phyloP scores from a whole-genome alignment of 1,140 invertebrate species.

The Diorhabda sublineata region DNA sequence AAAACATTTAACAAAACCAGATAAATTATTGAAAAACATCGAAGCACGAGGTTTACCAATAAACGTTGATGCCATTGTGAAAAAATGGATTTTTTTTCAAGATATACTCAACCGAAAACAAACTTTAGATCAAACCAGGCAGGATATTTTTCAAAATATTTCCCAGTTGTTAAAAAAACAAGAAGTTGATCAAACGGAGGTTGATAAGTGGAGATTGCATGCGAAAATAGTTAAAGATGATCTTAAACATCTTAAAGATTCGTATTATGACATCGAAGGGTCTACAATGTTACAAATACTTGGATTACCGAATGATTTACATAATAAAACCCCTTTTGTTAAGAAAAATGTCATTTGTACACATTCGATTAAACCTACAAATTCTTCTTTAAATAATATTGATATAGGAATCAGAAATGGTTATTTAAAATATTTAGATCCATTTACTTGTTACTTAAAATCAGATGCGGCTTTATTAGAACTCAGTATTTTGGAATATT shows the following conservation, averaged over 20 bases:
- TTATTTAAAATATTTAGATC: slow-evolving; percentile 55
- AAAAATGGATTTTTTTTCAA: slow-evolving; percentile 53
- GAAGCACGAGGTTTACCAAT: slow-evolving; percentile 48
- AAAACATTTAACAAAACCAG: slow-evolving; percentile 48
- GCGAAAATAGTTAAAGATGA: slow-evolving; percentile 56
- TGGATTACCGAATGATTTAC: slow-evolving; percentile 61
- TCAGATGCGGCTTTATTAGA: slow-evolving; percentile 63
- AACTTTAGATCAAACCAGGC: slow-evolving; percentile 47
- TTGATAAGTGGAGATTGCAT: slow-evolving; percentile 53
- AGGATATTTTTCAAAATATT: slow-evolving; percentile 43
- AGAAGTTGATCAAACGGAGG: slow-evolving; percentile 43
- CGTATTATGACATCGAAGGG: slow-evolving; percentile 60
- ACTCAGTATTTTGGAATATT: slow-evolving; percentile 54
- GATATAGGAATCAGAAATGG: slow-evolving; percentile 52
- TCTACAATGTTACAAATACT: slow-evolving; percentile 54
- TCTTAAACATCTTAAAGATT: slow-evolving; percentile 53
- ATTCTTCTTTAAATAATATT: slow-evolving; percentile 51
- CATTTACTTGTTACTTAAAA: slow-evolving; percentile 58
- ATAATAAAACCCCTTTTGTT: slow-evolving; percentile 55
- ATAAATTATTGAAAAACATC: slow-evolving; percentile 51
- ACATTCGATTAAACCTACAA: slow-evolving; percentile 42
- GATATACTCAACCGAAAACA: slow-evolving; percentile 45
- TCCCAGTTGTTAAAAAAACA: slow-evolving; percentile 42
- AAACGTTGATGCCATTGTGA: slow-evolving; percentile 48
- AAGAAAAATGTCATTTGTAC: slow-evolving; percentile 49